Conservation (phyloP, 2,797 vertebrate genomes). For the Macroramphosus scolopax region DNA sequence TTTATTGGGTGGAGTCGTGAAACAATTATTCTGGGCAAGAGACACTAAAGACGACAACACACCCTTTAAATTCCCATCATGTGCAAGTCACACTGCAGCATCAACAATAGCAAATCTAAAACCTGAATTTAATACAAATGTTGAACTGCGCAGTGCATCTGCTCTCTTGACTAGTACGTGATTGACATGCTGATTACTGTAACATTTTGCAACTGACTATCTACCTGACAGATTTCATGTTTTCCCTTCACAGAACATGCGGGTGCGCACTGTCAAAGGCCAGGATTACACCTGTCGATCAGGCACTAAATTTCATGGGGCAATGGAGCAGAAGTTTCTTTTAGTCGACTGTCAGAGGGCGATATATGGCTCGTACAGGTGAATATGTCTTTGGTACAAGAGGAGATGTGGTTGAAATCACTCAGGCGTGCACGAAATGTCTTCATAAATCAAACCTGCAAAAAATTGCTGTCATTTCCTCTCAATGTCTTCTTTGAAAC, state of each 20-base stretch:
- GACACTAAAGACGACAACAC: no score
- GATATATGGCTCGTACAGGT: slow-evolving; percentile 97
- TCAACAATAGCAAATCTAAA: slow-evolving; percentile 1
- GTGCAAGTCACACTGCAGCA: slow-evolving; percentile 5
- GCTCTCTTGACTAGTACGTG: no score
- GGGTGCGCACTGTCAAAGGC: slow-evolving; percentile 91
- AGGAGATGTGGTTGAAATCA: background rate
- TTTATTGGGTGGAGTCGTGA: slow-evolving; percentile 45
- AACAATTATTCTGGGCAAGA: no score
- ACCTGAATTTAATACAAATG: no score
- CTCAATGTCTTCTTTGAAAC: no score
- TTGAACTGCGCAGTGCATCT: no score
- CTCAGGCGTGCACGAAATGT: no score
- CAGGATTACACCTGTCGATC: slow-evolving; percentile 92
- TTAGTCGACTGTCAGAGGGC: slow-evolving; percentile 91
- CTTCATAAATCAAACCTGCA: no score
- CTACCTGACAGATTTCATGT: background rate
- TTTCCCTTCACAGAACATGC: slow-evolving; percentile 85
- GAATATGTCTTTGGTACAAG: slow-evolving; percentile 48
- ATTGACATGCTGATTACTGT: no score
- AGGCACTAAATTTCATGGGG: slow-evolving; percentile 92
- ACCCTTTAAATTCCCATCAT: slow-evolving; percentile 21
- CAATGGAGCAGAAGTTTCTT: slow-evolving; percentile 93
- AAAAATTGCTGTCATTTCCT: no score
- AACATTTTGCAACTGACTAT: no score